Conservation (phyloP, 2,888 invertebrate genomes). For the Tuta absoluta region DNA sequence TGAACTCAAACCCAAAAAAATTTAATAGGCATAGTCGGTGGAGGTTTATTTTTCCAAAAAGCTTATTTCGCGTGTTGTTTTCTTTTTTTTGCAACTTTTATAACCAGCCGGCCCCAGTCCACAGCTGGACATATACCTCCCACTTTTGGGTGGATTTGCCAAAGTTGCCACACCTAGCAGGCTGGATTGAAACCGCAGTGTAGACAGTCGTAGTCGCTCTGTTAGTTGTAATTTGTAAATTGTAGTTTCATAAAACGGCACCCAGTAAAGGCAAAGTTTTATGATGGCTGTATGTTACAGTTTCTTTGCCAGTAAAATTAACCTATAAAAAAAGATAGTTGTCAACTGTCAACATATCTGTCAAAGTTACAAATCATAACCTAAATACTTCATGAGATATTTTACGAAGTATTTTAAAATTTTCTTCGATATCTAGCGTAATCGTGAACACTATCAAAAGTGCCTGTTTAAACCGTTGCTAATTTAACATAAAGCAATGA, state of each 20-base stretch:
- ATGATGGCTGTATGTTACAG: too few species aligned
- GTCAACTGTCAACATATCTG: not conserved
- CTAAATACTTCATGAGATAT: not conserved
- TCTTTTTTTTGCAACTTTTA: too few species aligned
- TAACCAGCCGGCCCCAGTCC: too few species aligned
- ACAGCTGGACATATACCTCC: too few species aligned
- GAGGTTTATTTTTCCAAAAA: too few species aligned
- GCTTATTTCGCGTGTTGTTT: too few species aligned
- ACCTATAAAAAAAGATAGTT: not conserved
- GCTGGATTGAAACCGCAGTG: too few species aligned
- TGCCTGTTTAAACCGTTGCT: not conserved
- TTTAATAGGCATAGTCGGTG: too few species aligned
- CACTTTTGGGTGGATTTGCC: too few species aligned
- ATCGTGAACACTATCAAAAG: not conserved
- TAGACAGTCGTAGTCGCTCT: too few species aligned
- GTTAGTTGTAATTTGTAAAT: not conserved
- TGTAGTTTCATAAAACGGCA: not conserved
- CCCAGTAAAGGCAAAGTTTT: not conserved
- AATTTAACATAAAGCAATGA: conserved; percentile 49
- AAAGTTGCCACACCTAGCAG: too few species aligned
- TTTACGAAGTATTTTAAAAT: not conserved
- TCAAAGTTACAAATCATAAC: conserved; percentile 8
- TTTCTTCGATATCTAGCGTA: not conserved
- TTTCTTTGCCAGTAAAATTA: not conserved
- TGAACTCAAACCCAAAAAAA: too few species aligned